Conservation (phyloP, 1,140 invertebrate genomes). For the Drosophila eugracilis region DNA sequence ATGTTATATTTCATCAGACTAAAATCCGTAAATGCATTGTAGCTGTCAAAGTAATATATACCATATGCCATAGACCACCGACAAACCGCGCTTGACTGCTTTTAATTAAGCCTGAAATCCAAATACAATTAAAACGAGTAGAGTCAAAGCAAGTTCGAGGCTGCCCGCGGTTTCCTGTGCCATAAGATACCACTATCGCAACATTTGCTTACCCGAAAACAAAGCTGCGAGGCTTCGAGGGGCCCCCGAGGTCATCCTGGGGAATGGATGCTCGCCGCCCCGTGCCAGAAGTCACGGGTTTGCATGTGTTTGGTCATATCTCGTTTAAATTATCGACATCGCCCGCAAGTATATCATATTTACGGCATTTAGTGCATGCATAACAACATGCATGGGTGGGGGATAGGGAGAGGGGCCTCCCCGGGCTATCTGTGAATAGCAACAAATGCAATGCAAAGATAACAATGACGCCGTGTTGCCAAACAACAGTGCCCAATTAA, state of each 20-base stretch:
- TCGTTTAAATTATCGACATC: slow-evolving; percentile 70
- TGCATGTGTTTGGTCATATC: slow-evolving; percentile 48
- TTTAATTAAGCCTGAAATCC: slow-evolving; percentile 65
- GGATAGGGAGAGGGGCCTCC: neutral
- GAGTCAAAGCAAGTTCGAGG: slow-evolving; percentile 12
- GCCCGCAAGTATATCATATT: slow-evolving; percentile 77
- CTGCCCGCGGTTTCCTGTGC: slow-evolving; percentile 41
- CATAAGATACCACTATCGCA: slow-evolving; percentile 58
- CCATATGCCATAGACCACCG: neutral
- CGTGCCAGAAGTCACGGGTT: slow-evolving; percentile 56
- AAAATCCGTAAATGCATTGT: neutral
- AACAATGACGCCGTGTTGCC: slow-evolving; percentile 52
- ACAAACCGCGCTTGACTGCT: slow-evolving; percentile 15
- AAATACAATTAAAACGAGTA: slow-evolving; percentile 65
- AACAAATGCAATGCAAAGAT: slow-evolving; percentile 59
- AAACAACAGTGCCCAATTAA: slow-evolving; percentile 77
- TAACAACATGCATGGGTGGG: too few relatives aligned
- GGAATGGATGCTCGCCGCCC: neutral
- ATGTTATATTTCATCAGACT: neutral
- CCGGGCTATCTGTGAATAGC: slow-evolving; percentile 6
- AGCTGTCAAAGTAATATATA: slow-evolving; percentile 1
- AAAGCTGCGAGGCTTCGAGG: slow-evolving; percentile 5
- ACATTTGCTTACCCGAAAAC: slow-evolving; percentile 33
- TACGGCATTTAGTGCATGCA: slow-evolving; percentile 61
- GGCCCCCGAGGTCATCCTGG: slow-evolving; percentile 16